A percentile compares a stretch with the other conserved stretches of the same genome.
These are phyloP conservation scores for Sarcophaga bullata DNA, from an alignment of 1,140 invertebrate genomes.

Conservation along the genomic window DNA sequence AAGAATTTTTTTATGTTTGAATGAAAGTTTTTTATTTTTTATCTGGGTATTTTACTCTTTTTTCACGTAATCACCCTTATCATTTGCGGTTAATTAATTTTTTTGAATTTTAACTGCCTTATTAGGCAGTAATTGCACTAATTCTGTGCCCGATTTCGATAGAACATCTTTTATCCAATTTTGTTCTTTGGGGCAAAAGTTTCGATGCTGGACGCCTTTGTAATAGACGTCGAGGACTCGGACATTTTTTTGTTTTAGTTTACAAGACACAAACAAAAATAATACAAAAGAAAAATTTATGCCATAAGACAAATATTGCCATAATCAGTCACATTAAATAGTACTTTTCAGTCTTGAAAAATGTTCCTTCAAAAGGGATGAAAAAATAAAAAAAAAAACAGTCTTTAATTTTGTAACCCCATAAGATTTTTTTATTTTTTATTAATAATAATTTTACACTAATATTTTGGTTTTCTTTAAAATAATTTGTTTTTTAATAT, in stretches of 20 bases:
- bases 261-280: constrained; percentile 1
- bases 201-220: not conserved
- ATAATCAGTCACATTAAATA: constrained; percentile 21
- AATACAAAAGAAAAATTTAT: no score
- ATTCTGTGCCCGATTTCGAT: constrained; percentile 61
- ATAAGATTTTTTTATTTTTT: not conserved
- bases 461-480: constrained; percentile 57
- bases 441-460: constrained; percentile 23
- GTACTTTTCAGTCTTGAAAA: constrained; percentile 33
- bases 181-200: constrained; percentile 56
- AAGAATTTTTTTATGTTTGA: no score
- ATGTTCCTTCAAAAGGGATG: no score
- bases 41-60: not conserved
- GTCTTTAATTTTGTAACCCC: no score
- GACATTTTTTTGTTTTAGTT: constrained; percentile 39
- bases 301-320: not conserved
- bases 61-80: not conserved
- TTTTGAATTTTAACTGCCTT: not conserved
- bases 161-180: constrained; percentile 62
- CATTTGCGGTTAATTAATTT: constrained; percentile 6
- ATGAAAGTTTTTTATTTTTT: not conserved
- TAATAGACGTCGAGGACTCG: not conserved
- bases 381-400: no score
- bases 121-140: constrained; percentile 53
- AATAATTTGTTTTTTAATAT: constrained; percentile 56